These are phyloP conservation scores for Tursiops truncatus DNA, from an alignment of 2,113 vertebrate species.

Conservation along the genomic window DNA sequence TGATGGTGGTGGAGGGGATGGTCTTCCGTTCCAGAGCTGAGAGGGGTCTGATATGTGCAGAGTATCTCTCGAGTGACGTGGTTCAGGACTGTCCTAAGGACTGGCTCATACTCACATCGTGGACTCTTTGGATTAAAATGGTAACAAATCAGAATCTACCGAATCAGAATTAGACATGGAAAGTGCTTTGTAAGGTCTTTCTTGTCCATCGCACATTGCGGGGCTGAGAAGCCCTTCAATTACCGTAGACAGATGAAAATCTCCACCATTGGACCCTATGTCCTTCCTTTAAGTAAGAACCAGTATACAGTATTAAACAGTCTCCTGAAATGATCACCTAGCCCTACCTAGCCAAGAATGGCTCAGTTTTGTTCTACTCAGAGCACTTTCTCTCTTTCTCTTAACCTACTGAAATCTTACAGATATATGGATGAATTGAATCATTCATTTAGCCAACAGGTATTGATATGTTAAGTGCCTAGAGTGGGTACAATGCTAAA, in stretches of 20 bases:
- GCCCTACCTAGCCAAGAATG: neutral
- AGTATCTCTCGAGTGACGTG: neutral
- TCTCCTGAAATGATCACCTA: neutral
- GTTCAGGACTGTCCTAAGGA: neutral
- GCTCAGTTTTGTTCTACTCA: neutral
- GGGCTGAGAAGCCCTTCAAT: neutral
- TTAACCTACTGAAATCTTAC: conserved; percentile 9
- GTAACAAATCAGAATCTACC: neutral
- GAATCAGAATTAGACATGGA: neutral
- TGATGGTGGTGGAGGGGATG: neutral
- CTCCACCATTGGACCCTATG: neutral
- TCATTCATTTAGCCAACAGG: conserved; percentile 3
- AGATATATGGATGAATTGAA: conserved; percentile 53
- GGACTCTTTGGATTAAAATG: neutral
- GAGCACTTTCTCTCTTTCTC: neutral
- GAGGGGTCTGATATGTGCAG: neutral
- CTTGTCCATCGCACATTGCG: neutral
- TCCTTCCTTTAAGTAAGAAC: conserved; percentile 12
- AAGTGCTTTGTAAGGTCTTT: neutral
- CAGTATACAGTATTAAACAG: neutral
- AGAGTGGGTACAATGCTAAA: conserved; percentile 4
- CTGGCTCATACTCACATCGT: neutral
- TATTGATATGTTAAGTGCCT: conserved; percentile 48
- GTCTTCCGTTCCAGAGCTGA: neutral
- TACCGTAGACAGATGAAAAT: neutral